phyloP scores from a whole-genome alignment of 1,140 invertebrate species.

The Drosophila eugracilis region DNA sequence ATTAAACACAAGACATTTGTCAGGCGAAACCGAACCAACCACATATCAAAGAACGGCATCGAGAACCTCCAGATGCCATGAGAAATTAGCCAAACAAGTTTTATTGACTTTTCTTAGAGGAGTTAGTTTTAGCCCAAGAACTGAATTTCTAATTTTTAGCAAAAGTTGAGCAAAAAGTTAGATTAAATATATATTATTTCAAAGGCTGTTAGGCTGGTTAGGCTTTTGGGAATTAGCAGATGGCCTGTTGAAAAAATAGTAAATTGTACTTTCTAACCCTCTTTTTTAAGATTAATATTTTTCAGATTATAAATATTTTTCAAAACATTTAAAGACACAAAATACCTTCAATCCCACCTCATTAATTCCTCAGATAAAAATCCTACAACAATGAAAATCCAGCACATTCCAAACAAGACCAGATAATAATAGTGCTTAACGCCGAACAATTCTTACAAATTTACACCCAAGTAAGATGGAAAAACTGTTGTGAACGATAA shows the following conservation, averaged over 20 bases:
- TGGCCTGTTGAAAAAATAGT: background rate
- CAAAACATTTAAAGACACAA: too few species aligned
- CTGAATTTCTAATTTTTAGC: conserved; percentile 39
- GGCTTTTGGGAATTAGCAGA: background rate
- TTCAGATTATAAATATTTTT: too few species aligned
- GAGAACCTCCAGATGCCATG: conserved; percentile 36
- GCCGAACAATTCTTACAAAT: conserved; percentile 32
- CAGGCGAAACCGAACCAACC: conserved; percentile 58
- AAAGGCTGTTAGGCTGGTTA: background rate
- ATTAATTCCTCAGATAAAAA: background rate
- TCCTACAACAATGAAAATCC: background rate
- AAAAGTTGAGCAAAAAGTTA: conserved; percentile 22
- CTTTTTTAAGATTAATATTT: too few species aligned
- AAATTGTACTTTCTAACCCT: too few species aligned
- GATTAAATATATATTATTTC: conserved; percentile 2
- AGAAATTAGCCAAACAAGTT: conserved; percentile 72
- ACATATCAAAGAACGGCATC: conserved; percentile 50
- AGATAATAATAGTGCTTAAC: conserved; percentile 34
- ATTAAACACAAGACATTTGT: conserved; percentile 68
- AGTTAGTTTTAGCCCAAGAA: too few species aligned
- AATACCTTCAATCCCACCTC: background rate
- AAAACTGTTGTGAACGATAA: conserved; percentile 38
- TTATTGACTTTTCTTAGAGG: conserved; percentile 60
- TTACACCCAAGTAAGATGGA: conserved; percentile 28
- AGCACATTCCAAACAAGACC: conserved; percentile 24